phyloP scores from a whole-genome alignment of 2,888 invertebrate species.

The Xanthia togata region DNA sequence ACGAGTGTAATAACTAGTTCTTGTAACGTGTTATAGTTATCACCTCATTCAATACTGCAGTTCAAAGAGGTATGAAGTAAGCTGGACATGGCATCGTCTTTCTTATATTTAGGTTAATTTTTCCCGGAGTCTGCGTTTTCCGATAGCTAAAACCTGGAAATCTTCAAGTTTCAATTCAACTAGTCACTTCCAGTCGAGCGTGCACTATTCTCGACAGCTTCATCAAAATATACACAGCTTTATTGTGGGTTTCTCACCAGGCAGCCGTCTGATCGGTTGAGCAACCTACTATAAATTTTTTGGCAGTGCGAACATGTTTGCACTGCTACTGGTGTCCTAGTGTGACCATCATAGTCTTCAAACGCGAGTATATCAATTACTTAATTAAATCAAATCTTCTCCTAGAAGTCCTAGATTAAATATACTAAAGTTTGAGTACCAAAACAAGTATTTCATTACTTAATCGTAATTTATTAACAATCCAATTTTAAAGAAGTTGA shows the following conservation, averaged over 20 bases:
- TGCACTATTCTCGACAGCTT: background rate
- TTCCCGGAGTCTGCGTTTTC: background rate
- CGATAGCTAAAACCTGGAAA: background rate
- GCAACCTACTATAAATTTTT: too few species aligned
- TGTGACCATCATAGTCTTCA: too few species aligned
- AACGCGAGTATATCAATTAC: background rate
- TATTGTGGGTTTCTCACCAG: too few species aligned
- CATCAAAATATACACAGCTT: background rate
- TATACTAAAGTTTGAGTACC: conserved; percentile 5
- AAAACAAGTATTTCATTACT: background rate
- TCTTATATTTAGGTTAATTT: background rate
- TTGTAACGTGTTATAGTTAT: conserved; percentile 56
- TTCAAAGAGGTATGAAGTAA: conserved; percentile 5
- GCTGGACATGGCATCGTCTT: conserved; percentile 29
- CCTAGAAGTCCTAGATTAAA: background rate
- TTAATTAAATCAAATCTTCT: background rate
- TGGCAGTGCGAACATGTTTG: too few species aligned
- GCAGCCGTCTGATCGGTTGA: too few species aligned
- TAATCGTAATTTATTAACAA: background rate
- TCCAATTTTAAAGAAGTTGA: background rate
- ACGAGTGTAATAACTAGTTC: conserved; percentile 47
- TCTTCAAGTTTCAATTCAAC: background rate
- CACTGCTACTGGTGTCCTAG: too few species aligned
- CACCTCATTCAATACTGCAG: conserved; percentile 41
- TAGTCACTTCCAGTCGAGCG: background rate